These are phyloP conservation scores for Hylaea fasciaria DNA, from an alignment of 2,888 invertebrate species.

Conservation along the genomic window DNA sequence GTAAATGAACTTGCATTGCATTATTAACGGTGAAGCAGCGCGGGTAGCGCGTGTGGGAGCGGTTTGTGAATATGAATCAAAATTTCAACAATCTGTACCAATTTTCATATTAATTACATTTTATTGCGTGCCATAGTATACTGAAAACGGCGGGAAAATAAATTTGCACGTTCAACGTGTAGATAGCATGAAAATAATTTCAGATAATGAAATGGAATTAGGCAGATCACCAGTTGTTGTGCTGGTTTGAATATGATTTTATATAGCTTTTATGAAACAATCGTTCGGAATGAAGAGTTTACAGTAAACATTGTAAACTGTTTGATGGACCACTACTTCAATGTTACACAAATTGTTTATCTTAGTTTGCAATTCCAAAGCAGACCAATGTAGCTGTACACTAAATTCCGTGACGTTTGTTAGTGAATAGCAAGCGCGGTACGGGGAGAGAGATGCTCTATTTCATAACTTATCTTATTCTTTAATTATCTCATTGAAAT, in stretches of 20 bases:
- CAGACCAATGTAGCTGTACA: too few species aligned
- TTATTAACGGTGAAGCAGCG: constrained; percentile 14
- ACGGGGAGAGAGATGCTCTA: too few species aligned
- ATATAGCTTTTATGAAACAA: constrained; percentile 11
- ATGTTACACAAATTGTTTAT: too few species aligned
- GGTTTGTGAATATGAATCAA: constrained; percentile 54
- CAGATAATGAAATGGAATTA: constrained; percentile 17
- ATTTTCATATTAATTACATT: constrained; percentile 61
- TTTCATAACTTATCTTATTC: too few species aligned
- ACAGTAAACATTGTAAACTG: too few species aligned
- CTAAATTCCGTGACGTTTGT: too few species aligned
- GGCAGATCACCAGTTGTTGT: constrained; percentile 16
- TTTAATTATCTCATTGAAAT: too few species aligned
- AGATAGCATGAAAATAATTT: constrained; percentile 13
- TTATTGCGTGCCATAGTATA: constrained; percentile 42
- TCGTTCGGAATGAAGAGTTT: too few species aligned
- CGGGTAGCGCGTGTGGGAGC: constrained; percentile 6
- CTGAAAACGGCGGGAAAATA: constrained; percentile 13
- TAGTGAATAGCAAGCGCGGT: too few species aligned
- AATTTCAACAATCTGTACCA: constrained; percentile 54
- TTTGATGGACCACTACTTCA: too few species aligned
- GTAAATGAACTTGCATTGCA: constrained; percentile 11
- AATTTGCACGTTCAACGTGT: constrained; percentile 7
- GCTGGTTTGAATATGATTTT: background rate
- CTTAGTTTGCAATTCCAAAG: too few species aligned